phyloP scores from a whole-genome alignment of 2,888 invertebrate genomes.

The Sphaerophoria rueppellii region DNA sequence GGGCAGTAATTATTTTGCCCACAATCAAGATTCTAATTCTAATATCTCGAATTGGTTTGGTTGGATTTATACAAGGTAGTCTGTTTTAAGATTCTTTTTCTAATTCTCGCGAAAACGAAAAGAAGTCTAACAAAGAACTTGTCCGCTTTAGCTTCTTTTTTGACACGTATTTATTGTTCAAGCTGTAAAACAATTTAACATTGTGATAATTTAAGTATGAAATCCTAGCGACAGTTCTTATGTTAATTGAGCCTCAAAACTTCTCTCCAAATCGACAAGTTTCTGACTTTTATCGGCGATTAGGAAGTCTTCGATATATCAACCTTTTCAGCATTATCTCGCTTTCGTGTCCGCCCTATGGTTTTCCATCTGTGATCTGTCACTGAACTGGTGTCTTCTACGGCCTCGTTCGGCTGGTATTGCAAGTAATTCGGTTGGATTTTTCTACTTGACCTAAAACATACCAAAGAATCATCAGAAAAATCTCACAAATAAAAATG shows the following conservation, averaged over 20 bases:
- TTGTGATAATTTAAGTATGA: constrained; percentile 75
- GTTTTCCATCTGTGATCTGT: not conserved
- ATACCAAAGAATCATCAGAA: not conserved
- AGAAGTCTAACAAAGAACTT: too few relatives aligned
- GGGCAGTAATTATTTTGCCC: too few relatives aligned
- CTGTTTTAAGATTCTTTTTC: too few relatives aligned
- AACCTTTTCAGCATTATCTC: constrained; percentile 80
- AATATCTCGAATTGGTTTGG: too few relatives aligned
- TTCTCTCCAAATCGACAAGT: constrained; percentile 76
- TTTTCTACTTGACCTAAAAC: constrained; percentile 81
- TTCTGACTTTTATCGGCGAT: constrained; percentile 79
- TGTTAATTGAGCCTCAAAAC: constrained; percentile 78
- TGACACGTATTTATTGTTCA: too few relatives aligned
- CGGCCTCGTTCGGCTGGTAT: constrained; percentile 82
- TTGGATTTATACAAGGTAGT: too few relatives aligned
- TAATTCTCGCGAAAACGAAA: too few relatives aligned
- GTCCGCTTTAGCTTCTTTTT: too few relatives aligned
- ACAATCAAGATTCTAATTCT: too few relatives aligned
- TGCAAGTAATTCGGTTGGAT: constrained; percentile 83
- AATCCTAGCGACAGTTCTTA: constrained; percentile 80
- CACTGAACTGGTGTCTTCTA: constrained; percentile 74
- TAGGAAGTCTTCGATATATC: constrained; percentile 80
- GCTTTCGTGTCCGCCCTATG: constrained; percentile 75
- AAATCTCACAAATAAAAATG: not conserved
- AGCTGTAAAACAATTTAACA: too few relatives aligned